phyloP scores from a whole-genome alignment of 2,797 vertebrate species.

The Etheostoma perlongum region DNA sequence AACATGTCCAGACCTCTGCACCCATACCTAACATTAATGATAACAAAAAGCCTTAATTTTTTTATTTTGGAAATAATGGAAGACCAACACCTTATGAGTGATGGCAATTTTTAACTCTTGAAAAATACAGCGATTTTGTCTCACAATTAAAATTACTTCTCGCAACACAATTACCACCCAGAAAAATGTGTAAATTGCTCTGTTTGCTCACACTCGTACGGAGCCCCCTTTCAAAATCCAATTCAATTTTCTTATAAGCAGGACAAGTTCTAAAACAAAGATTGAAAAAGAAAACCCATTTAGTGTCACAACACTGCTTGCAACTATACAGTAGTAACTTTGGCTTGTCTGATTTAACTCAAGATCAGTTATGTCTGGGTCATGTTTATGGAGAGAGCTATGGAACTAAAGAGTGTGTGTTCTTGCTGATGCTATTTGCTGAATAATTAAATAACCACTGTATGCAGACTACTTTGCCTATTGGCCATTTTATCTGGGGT shows the following conservation, averaged over 20 bases:
- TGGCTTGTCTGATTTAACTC: conserved; percentile 11
- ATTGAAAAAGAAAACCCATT: conserved; percentile 7
- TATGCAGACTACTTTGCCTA: neutral
- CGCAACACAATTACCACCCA: neutral
- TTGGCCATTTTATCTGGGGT: neutral
- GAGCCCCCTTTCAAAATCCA: conserved; percentile 6
- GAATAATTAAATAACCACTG: conserved; percentile 32
- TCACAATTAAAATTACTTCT: neutral
- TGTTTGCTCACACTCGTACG: neutral
- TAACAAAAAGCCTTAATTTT: neutral
- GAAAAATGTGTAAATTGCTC: neutral
- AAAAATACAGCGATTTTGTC: neutral
- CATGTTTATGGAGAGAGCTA: conserved; percentile 12
- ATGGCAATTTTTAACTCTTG: no score
- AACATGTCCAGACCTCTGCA: neutral
- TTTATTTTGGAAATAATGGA: neutral
- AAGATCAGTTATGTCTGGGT: conserved; percentile 7
- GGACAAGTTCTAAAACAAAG: conserved; percentile 16
- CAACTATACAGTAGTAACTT: conserved; percentile 9
- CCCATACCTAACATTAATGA: neutral
- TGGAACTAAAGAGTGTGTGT: conserved; percentile 2
- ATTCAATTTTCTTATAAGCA: conserved; percentile 5
- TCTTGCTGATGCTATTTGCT: conserved; percentile 13
- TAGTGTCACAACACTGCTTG: conserved; percentile 9
- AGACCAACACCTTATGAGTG: neutral